These are phyloP conservation scores for Serranus cabrilla DNA, from an alignment of 2,797 vertebrate genomes.

Conservation along the genomic window DNA sequence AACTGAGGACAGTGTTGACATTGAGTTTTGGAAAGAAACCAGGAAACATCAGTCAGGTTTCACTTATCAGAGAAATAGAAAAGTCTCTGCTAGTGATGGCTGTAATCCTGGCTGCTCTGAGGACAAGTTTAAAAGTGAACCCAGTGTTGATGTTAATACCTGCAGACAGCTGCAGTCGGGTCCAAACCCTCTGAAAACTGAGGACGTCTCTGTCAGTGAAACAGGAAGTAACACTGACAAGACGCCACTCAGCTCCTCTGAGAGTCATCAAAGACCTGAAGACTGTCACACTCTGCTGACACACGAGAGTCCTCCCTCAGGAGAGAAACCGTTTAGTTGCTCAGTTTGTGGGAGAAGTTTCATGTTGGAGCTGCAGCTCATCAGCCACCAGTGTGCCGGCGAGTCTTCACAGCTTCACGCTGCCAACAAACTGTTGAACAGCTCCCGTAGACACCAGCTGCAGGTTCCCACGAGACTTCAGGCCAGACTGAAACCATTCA, in stretches of 20 bases:
- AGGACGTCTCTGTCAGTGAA: neutral
- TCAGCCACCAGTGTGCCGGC: neutral
- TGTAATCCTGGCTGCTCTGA: neutral
- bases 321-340: conserved; percentile 9
- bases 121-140: neutral
- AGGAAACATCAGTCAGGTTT: conserved; percentile 39
- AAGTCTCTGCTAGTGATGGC: neutral
- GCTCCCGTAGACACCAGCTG: conserved; percentile 10
- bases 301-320: neutral
- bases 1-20: conserved; percentile 18
- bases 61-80: conserved; percentile 32
- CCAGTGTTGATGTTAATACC: neutral
- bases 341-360: conserved; percentile 41
- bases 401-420: neutral
- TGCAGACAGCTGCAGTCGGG: neutral
- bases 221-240: neutral
- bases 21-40: conserved; percentile 39
- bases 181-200: neutral
- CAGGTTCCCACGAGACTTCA: conserved; percentile 10
- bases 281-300: neutral
- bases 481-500: conserved; percentile 1
- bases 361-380: neutral
- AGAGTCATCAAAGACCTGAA: neutral
- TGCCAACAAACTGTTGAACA: neutral
- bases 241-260: neutral